These are phyloP conservation scores for Gyrodactylus salaris DNA, from an alignment of 1,140 invertebrate genomes.

Conservation along the genomic window DNA sequence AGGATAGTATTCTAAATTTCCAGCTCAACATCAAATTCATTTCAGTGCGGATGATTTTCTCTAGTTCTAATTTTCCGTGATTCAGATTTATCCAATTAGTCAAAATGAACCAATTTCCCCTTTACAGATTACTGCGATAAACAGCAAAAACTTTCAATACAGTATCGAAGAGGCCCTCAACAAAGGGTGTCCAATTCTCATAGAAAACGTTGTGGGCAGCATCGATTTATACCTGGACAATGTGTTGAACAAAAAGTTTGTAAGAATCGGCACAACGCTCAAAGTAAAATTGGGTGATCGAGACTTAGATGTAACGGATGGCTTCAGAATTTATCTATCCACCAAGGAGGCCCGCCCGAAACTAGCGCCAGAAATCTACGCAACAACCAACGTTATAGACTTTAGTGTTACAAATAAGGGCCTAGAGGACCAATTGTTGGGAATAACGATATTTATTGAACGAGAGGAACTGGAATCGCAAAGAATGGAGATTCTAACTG, in stretches of 20 bases:
- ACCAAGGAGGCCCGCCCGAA: constrained; percentile 69
- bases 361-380: constrained; percentile 64
- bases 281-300: constrained; percentile 75
- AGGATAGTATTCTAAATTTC: no score
- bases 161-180: constrained; percentile 70
- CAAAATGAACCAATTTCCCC: not conserved
- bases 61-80: no score
- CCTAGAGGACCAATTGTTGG: constrained; percentile 56
- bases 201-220: constrained; percentile 69
- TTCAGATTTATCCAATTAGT: constrained; percentile 14
- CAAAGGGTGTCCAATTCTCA: constrained; percentile 48
- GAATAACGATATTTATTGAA: constrained; percentile 58
- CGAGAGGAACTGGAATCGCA: constrained; percentile 64
- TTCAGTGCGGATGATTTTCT: no score
- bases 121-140: constrained; percentile 33
- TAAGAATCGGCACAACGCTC: constrained; percentile 66
- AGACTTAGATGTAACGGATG: constrained; percentile 69
- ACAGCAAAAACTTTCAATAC: constrained; percentile 74
- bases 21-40: no score
- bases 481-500: constrained; percentile 52
- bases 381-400: constrained; percentile 66
- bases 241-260: constrained; percentile 77
- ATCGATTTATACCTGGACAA: constrained; percentile 76
- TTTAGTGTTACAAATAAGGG: constrained; percentile 73
- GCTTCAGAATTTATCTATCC: constrained; percentile 73